Evolutionary conservation across 2,888 invertebrate genomes (phyloP).

Genomic region (Pseudococcus viburni): DNA sequence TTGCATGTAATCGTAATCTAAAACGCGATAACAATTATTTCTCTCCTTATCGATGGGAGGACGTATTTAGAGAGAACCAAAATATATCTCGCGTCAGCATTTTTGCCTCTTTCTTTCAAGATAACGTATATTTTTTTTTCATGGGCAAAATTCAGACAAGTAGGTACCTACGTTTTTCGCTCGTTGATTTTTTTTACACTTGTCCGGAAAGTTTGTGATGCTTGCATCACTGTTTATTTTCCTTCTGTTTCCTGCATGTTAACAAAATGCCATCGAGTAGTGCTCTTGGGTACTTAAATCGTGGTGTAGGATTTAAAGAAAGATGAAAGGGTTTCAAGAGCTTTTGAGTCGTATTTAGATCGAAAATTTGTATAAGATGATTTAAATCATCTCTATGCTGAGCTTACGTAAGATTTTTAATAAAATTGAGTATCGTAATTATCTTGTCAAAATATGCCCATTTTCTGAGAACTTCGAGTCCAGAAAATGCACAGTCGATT

Average conservation of each 20-base stretch:
- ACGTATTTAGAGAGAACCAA: too few relatives aligned
- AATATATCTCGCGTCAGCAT: too few relatives aligned
- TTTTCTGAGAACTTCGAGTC: neutral
- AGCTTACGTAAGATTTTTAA: neutral
- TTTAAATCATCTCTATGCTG: neutral
- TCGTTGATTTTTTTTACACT: too few relatives aligned
- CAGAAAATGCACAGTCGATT: neutral
- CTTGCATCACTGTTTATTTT: too few relatives aligned
- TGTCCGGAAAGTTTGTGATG: too few relatives aligned
- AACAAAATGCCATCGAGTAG: neutral
- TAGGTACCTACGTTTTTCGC: too few relatives aligned
- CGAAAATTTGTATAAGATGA: neutral
- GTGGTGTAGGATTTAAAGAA: neutral
- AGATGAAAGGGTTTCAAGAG: neutral
- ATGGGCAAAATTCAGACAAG: too few relatives aligned
- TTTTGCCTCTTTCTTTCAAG: too few relatives aligned
- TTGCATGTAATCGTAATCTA: too few relatives aligned
- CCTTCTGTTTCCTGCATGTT: slow-evolving; percentile 17
- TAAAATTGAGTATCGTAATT: neutral
- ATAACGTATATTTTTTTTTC: too few relatives aligned
- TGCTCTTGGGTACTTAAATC: neutral
- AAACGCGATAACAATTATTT: too few relatives aligned
- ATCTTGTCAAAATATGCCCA: neutral
- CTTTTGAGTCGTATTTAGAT: neutral
- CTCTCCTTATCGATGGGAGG: too few relatives aligned